Conservation (phyloP, 2,888 invertebrate species). For the Galerucella calmariensis region DNA sequence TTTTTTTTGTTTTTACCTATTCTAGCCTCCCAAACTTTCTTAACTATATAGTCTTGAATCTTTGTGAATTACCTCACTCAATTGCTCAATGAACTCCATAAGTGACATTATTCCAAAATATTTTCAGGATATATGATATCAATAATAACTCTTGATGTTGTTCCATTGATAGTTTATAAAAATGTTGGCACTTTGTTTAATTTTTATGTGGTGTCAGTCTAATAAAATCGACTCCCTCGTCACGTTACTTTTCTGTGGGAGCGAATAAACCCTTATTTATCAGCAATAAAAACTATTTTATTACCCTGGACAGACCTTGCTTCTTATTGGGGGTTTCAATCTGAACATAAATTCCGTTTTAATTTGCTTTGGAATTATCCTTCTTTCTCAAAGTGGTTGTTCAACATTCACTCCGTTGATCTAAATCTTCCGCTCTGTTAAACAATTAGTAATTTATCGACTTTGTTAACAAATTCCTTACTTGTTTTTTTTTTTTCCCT, state of each 20-base stretch:
- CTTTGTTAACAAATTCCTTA: neutral
- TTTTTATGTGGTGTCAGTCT: constrained; percentile 15
- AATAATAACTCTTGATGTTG: too few species aligned
- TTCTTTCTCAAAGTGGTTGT: constrained; percentile 26
- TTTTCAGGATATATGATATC: too few species aligned
- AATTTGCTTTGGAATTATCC: constrained; percentile 32
- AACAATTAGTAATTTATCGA: constrained; percentile 20
- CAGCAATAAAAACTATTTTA: constrained; percentile 38
- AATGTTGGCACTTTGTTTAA: neutral
- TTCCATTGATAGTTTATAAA: too few species aligned
- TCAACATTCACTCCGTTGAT: constrained; percentile 27
- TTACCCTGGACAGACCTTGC: constrained; percentile 24
- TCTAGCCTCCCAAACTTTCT: too few species aligned
- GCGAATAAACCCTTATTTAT: constrained; percentile 36
- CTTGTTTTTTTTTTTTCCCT: too few species aligned
- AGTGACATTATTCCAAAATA: too few species aligned
- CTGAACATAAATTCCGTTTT: constrained; percentile 31
- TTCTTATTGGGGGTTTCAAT: constrained; percentile 27
- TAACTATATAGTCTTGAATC: too few species aligned
- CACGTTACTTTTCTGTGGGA: constrained; percentile 23
- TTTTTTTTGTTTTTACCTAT: too few species aligned
- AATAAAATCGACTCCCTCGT: constrained; percentile 23
- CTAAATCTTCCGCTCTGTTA: constrained; percentile 18
- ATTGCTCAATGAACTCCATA: too few species aligned
- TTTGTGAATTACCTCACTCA: too few species aligned